A percentile compares a stretch with the other conserved stretches of the same genome.
phyloP scores from a whole-genome alignment of 1,140 invertebrate species.

The Meloidogyne floridensis region DNA sequence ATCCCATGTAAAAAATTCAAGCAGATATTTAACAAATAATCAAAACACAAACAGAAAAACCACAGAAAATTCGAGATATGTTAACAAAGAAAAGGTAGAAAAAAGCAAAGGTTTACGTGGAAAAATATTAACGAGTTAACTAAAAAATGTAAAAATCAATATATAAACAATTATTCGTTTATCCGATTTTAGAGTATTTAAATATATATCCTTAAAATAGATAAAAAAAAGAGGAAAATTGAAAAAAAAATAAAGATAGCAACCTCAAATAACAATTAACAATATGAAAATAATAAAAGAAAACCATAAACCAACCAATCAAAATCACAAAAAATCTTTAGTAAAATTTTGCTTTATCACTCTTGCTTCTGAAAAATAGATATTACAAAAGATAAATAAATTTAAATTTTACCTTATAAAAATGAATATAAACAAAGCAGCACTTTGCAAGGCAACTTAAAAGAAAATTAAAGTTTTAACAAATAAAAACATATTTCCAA shows the following conservation, averaged over 20 bases:
- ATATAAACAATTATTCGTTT: too few species aligned
- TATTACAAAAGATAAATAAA: slow-evolving; percentile 13
- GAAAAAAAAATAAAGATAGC: neutral
- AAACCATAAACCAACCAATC: neutral
- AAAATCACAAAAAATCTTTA: slow-evolving; percentile 30
- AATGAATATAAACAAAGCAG: slow-evolving; percentile 55
- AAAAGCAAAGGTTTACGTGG: too few species aligned
- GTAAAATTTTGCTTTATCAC: slow-evolving; percentile 65
- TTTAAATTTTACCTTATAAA: slow-evolving; percentile 54
- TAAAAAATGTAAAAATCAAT: too few species aligned
- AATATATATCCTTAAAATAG: neutral
- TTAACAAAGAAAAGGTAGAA: too few species aligned
- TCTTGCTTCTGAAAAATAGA: slow-evolving; percentile 58
- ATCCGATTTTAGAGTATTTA: neutral
- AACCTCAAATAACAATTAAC: neutral
- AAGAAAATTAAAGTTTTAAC: neutral
- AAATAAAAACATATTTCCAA: neutral
- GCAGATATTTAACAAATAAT: too few species aligned
- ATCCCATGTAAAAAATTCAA: neutral
- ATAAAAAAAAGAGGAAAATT: neutral
- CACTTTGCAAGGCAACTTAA: slow-evolving; percentile 44
- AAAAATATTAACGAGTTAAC: too few species aligned
- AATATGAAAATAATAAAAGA: neutral
- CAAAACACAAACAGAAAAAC: too few species aligned
- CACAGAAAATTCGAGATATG: too few species aligned